phyloP scores from a whole-genome alignment of 2,797 vertebrate genomes.

The Sciurus vulgaris region DNA sequence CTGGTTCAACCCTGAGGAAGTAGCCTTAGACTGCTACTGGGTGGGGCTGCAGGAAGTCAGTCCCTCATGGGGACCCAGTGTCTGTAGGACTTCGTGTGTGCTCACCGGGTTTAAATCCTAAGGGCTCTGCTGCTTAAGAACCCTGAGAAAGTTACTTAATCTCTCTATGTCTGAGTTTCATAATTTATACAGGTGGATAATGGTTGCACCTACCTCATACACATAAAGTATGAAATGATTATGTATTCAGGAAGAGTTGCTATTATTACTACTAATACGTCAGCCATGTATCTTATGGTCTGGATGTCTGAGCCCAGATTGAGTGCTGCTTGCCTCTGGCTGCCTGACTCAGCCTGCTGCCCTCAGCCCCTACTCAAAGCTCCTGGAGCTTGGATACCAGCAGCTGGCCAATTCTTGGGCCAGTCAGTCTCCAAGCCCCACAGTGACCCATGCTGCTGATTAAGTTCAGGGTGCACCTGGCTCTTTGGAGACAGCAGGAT shows the following conservation, averaged over 20 bases:
- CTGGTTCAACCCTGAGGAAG: background rate
- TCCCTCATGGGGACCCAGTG: accelerated
- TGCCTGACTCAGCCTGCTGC: background rate
- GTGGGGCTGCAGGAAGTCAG: background rate
- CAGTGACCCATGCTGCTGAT: background rate
- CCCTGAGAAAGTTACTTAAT: background rate
- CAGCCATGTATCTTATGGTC: background rate
- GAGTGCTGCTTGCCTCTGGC: background rate
- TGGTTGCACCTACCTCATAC: accelerated
- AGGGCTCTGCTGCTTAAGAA: background rate
- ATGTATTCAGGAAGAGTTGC: background rate
- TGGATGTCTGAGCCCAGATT: background rate
- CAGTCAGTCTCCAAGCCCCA: background rate
- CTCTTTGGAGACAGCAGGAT: background rate
- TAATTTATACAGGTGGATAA: background rate
- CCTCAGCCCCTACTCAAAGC: background rate
- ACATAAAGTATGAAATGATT: background rate
- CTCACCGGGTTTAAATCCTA: background rate
- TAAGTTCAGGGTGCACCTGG: background rate
- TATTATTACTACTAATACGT: background rate
- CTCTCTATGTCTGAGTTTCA: background rate
- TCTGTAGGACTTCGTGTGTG: background rate
- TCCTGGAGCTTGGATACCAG: too few species aligned
- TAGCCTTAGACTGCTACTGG: background rate
- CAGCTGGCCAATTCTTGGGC: background rate